Evolutionary conservation across 1,140 invertebrate species (phyloP).

Genomic region (Octopus bimaculoides): DNA sequence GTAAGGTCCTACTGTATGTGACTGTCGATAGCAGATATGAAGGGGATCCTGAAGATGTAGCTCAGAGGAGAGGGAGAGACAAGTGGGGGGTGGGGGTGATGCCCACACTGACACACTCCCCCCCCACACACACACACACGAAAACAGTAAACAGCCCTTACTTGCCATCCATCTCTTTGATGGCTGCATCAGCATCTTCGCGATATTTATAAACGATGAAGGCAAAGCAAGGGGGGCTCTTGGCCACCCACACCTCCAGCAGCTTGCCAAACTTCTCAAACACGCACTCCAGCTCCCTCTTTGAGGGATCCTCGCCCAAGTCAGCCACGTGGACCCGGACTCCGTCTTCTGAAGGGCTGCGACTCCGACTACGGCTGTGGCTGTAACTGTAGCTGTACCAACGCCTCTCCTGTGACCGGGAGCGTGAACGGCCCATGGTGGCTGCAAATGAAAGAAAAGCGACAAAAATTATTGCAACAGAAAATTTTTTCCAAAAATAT

Average conservation of each 20-base stretch:
- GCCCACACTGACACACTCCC: too few relatives aligned
- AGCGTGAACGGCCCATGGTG: slow-evolving; percentile 13
- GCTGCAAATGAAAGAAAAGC: background rate
- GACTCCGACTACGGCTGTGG: slow-evolving; percentile 16
- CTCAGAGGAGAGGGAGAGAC: too few relatives aligned
- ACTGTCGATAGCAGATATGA: too few relatives aligned
- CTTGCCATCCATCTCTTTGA: slow-evolving; percentile 54
- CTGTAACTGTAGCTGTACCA: slow-evolving; percentile 28
- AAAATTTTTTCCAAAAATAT: too few relatives aligned
- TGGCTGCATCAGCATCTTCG: slow-evolving; percentile 51
- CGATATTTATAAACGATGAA: slow-evolving; percentile 54
- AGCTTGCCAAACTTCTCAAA: slow-evolving; percentile 55
- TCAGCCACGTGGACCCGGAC: slow-evolving; percentile 52
- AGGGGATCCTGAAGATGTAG: too few relatives aligned
- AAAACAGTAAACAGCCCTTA: slow-evolving; percentile 28
- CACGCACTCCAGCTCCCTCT: slow-evolving; percentile 44
- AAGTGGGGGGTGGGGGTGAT: too few relatives aligned
- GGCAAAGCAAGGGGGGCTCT: slow-evolving; percentile 57
- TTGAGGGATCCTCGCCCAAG: slow-evolving; percentile 45
- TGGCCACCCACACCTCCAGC: slow-evolving; percentile 54
- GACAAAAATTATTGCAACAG: background rate
- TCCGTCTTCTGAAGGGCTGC: slow-evolving; percentile 31
- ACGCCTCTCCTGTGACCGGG: background rate
- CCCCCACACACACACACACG: too few relatives aligned
- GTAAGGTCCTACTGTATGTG: too few relatives aligned